Percentiles rank a stretch among this genome's conserved stretches.
These are phyloP conservation scores for Pogonocherus hispidulus DNA, from an alignment of 2,888 invertebrate genomes.

Conservation along the genomic window DNA sequence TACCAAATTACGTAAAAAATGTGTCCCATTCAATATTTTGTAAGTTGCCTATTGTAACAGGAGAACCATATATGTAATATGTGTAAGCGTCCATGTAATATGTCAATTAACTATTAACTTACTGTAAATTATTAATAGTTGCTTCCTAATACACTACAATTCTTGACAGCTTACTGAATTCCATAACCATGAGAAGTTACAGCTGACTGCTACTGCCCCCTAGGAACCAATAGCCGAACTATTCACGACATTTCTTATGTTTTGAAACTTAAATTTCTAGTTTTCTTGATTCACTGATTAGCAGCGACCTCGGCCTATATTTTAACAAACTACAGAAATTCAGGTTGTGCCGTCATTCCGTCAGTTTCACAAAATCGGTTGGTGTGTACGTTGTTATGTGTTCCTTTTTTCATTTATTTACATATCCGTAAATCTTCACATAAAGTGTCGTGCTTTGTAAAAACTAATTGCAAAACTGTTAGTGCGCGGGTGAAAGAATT, in stretches of 20 bases:
- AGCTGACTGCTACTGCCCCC: not conserved
- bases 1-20: no score
- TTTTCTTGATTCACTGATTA: not conserved
- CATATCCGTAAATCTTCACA: slow-evolving; percentile 18
- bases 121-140: no score
- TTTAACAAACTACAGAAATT: slow-evolving; percentile 13
- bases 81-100: no score
- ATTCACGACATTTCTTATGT: not conserved
- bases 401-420: slow-evolving; percentile 21
- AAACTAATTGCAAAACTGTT: slow-evolving; percentile 12
- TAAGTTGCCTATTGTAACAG: no score
- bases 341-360: slow-evolving; percentile 28
- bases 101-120: no score
- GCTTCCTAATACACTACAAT: no score
- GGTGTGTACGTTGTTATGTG: slow-evolving; percentile 24
- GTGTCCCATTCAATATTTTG: no score
- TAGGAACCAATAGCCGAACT: not conserved
- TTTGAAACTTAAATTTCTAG: not conserved
- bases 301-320: not conserved
- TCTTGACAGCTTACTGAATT: no score
- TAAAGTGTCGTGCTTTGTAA: not conserved
- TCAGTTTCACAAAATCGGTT: slow-evolving; percentile 32
- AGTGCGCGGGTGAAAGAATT: slow-evolving; percentile 19
- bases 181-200: no score
- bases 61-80: no score